Evolutionary conservation across 2,888 invertebrate species (phyloP), one percentile per base, ranked within the genome.

Genomic region (Lasioglossum lativentre): DNA sequence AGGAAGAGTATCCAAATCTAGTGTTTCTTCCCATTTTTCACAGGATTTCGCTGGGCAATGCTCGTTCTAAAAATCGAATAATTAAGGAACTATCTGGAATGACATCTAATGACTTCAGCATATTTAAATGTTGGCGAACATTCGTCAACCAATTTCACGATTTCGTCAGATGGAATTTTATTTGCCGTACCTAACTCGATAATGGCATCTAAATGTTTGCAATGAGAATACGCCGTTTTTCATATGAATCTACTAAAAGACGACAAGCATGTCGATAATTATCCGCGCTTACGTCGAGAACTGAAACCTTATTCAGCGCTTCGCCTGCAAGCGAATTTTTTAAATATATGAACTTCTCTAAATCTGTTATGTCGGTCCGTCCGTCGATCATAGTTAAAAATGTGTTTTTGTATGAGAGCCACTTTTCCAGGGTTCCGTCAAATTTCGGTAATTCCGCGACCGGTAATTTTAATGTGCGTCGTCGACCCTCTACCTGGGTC

Each of bases 341-440:
- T 34, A 73, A 52, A 73, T 73, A 73, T 34, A 73, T 47, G 0
- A 74, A 74, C 10, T 81, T 76, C 38, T 81, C 59, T 27, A 81
- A 38, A 38, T 81, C 59, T 1, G 76, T 34, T n/a, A 81, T 42
- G 14, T 63, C 71, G 0, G 40, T 23, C 4, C 47, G 76, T 3
- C 12, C 14, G 40, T 66, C 81, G 19, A 81, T 81, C 72, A 81
- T 72, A 0, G 30, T 40, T 16, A 34, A 2, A 38, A 81, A 81
- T n/a, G n/a, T n/a, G n/a, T n/a, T n/a, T n/a, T n/a, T n/a, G n/a
- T n/a, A n/a, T n/a, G n/a, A n/a, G n/a, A n/a, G n/a, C n/a, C n/a
- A n/a, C n/a, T n/a, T n/a, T n/a, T n/a, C n/a, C n/a, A n/a, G n/a
- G n/a, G n/a, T n/a, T n/a, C n/a, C n/a, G n/a, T n/a, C n/a, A n/a